These are phyloP conservation scores for Epinephelus lanceolatus DNA, from an alignment of 2,113 vertebrate genomes.

Conservation along the genomic window DNA sequence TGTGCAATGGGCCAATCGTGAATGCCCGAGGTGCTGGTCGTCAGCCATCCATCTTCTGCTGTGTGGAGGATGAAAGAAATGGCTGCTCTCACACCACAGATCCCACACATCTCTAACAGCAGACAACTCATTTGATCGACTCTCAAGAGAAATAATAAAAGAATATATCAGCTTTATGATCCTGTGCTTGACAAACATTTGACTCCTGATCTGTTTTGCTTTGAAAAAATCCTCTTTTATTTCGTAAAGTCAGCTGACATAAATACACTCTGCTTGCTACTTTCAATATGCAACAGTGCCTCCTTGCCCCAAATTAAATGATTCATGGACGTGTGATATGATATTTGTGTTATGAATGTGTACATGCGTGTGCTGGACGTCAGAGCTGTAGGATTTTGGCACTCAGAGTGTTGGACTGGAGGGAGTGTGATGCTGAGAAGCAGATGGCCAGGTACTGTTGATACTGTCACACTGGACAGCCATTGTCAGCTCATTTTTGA, in stretches of 20 bases:
- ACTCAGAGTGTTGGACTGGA: conserved; percentile 41
- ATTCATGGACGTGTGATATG: conserved; percentile 7
- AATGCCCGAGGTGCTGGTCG: conserved; percentile 56
- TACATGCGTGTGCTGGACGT: conserved; percentile 49
- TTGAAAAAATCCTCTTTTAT: background rate
- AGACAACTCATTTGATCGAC: conserved; percentile 17
- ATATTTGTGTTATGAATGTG: conserved; percentile 24
- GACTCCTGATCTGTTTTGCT: background rate
- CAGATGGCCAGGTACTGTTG: conserved; percentile 81
- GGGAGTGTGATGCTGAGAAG: conserved; percentile 78
- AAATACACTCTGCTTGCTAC: background rate
- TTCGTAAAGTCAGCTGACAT: background rate
- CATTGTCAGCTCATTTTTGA: conserved; percentile 59
- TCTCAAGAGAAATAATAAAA: conserved; percentile 18
- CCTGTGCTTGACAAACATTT: background rate
- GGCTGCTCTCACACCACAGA: conserved; percentile 34
- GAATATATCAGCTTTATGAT: conserved; percentile 9
- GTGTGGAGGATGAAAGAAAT: conserved; percentile 46
- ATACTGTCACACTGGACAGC: conserved; percentile 54
- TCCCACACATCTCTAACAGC: conserved; percentile 33
- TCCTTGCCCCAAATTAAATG: background rate
- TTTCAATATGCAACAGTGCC: background rate
- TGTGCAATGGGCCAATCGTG: conserved; percentile 38
- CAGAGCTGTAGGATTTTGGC: conserved; percentile 78
- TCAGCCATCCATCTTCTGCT: conserved; percentile 57